Evolutionary conservation across 1,140 invertebrate species (phyloP).

Genomic region (Platyscapa corneri): DNA sequence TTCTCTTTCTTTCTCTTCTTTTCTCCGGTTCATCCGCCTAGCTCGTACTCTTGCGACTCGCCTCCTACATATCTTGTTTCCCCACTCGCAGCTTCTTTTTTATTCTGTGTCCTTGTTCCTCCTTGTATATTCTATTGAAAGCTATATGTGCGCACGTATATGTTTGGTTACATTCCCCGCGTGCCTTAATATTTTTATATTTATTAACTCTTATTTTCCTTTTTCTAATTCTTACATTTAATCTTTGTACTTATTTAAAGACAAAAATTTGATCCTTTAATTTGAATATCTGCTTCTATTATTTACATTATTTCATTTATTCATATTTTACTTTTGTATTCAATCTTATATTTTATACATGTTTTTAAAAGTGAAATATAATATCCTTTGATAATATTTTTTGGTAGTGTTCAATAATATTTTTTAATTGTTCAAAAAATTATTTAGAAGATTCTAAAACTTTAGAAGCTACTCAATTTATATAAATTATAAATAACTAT

Average conservation of each 20-base stretch:
- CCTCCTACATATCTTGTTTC: constrained; percentile 42
- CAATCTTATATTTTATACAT: no score
- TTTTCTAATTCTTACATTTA: not conserved
- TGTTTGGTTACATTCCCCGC: constrained; percentile 32
- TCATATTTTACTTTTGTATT: no score
- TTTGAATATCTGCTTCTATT: not conserved
- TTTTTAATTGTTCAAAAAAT: no score
- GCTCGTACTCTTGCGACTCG: not conserved
- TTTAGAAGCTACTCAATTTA: no score
- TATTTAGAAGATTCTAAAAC: no score
- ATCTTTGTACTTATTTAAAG: not conserved
- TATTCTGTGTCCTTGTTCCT: constrained; percentile 26
- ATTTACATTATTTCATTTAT: not conserved
- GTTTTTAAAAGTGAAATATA: no score
- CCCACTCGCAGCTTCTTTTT: constrained; percentile 26
- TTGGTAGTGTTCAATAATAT: no score
- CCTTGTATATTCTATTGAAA: constrained; percentile 44
- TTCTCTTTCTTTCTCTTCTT: constrained; percentile 29
- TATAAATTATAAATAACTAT: no score
- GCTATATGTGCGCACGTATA: not conserved
- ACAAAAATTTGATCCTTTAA: constrained; percentile 8
- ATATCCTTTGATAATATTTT: no score
- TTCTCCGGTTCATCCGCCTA: constrained; percentile 6
- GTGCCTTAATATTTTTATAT: constrained; percentile 1
- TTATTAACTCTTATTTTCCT: constrained; percentile 18